These are phyloP conservation scores for Asteroscopus sphinx DNA, from an alignment of 2,888 invertebrate species.

Conservation along the genomic window DNA sequence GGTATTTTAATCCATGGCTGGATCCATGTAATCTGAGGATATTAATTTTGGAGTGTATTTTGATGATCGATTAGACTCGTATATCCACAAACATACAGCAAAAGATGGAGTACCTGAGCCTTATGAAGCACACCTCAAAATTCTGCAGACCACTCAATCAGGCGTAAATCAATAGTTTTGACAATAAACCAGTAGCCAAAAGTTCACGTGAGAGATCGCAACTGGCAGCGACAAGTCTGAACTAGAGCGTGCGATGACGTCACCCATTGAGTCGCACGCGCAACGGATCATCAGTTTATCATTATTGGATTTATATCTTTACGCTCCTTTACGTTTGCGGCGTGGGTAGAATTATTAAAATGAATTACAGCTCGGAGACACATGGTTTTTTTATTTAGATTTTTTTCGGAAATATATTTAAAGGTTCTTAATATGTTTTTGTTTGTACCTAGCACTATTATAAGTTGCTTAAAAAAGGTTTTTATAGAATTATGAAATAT, in stretches of 20 bases:
- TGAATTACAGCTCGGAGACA: neutral
- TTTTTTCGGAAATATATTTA: too few species aligned
- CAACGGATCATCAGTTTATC: slow-evolving; percentile 60
- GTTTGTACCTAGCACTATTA: too few species aligned
- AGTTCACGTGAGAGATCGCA: slow-evolving; percentile 46
- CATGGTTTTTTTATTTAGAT: neutral
- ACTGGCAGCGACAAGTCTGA: slow-evolving; percentile 59
- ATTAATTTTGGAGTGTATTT: too few species aligned
- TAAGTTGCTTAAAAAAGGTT: too few species aligned
- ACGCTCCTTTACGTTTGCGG: slow-evolving; percentile 8
- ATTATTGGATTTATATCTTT: slow-evolving; percentile 53
- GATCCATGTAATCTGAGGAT: neutral
- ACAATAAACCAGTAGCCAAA: slow-evolving; percentile 39
- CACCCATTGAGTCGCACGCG: slow-evolving; percentile 55
- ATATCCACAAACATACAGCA: too few species aligned
- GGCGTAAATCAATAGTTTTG: slow-evolving; percentile 34
- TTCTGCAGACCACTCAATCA: neutral
- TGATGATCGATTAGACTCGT: too few species aligned
- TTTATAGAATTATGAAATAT: too few species aligned
- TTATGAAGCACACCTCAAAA: neutral
- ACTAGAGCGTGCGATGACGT: slow-evolving; percentile 62
- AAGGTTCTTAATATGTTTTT: too few species aligned
- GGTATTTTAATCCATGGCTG: too few species aligned
- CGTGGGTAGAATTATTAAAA: slow-evolving; percentile 10
- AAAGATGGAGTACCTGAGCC: too few species aligned